phyloP scores from a whole-genome alignment of 2,797 vertebrate species.

The Cirrhinus molitorella region DNA sequence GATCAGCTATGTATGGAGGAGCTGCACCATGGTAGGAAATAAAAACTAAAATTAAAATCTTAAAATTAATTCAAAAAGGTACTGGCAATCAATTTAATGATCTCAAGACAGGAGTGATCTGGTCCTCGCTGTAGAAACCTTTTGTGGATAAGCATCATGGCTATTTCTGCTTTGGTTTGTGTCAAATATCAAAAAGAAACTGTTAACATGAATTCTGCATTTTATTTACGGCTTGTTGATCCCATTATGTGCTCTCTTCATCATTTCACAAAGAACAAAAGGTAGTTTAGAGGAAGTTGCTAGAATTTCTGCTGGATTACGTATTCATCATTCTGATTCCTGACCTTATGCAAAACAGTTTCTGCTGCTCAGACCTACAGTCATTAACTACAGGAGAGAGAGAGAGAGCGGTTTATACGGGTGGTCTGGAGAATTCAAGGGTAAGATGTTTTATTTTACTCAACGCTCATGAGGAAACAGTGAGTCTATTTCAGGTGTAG shows the following conservation, averaged over 20 bases:
- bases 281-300: background rate
- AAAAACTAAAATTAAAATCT: background rate
- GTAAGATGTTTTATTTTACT: constrained; percentile 29
- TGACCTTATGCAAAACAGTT: constrained; percentile 7
- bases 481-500: constrained; percentile 30
- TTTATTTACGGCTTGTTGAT: background rate
- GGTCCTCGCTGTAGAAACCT: too few relatives aligned
- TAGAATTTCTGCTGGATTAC: background rate
- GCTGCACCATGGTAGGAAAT: background rate
- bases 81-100: too few relatives aligned
- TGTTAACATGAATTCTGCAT: background rate
- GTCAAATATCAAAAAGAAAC: background rate
- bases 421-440: constrained; percentile 41
- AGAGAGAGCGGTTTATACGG: background rate
- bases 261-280: background rate
- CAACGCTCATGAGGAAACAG: constrained; percentile 10
- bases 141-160: background rate
- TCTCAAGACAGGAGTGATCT: too few relatives aligned
- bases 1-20: background rate
- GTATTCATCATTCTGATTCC: background rate
- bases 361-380: background rate
- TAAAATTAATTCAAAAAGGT: too few relatives aligned
- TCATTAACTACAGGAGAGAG: constrained; percentile 8
- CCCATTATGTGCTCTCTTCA: background rate
- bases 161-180: background rate